These are phyloP conservation scores for Microhierax caerulescens DNA, from an alignment of 2,797 vertebrate genomes.

Conservation along the genomic window DNA sequence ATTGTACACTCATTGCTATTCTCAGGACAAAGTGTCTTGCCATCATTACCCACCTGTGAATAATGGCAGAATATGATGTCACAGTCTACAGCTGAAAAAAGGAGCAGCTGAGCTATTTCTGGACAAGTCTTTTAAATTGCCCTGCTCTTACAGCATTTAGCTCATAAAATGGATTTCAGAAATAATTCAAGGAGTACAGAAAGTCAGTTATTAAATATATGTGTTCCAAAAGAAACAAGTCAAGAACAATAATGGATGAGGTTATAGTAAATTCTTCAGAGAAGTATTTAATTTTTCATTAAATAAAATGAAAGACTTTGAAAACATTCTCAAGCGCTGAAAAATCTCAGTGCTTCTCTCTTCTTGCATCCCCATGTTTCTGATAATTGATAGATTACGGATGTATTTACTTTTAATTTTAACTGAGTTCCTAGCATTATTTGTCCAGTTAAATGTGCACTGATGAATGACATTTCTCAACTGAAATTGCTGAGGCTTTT, in stretches of 20 bases:
- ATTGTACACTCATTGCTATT: neutral
- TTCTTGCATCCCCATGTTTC: neutral
- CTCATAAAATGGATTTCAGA: neutral
- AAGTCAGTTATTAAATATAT: neutral
- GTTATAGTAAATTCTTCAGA: neutral
- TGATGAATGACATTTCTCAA: neutral
- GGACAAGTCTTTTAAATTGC: neutral
- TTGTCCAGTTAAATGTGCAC: neutral
- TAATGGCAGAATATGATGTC: neutral
- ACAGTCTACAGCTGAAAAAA: neutral
- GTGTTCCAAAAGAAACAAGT: neutral
- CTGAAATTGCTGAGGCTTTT: neutral
- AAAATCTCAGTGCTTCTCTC: neutral
- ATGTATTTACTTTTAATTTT: constrained; percentile 19
- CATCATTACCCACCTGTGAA: neutral
- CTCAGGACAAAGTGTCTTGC: neutral
- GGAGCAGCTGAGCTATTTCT: neutral
- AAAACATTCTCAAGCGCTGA: neutral
- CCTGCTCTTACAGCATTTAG: neutral
- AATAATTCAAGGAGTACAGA: neutral
- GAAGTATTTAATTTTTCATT: constrained; percentile 17
- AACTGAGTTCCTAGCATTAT: neutral
- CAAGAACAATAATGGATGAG: neutral
- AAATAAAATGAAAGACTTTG: neutral
- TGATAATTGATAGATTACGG: neutral